Percentiles rank a stretch among this genome's conserved stretches.
Conservation (phyloP, 2,888 invertebrate species). For the Parapristionchus giblindavisi region DNA sequence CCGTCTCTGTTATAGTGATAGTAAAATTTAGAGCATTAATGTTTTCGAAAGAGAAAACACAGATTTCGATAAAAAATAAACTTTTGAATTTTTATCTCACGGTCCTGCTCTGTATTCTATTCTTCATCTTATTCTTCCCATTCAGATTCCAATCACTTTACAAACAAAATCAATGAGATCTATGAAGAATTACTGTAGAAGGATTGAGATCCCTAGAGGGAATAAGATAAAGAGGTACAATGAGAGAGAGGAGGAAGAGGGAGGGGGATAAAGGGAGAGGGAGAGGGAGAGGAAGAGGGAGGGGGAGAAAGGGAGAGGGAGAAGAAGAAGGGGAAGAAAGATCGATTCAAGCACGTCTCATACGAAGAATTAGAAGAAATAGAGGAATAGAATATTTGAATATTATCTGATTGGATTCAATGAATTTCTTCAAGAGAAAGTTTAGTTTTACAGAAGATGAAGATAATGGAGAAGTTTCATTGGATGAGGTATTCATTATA, state of each 20-base stretch:
- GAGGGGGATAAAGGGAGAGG: slow-evolving; percentile 9
- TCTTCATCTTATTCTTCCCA: too few relatives aligned
- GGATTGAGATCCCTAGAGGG: neutral
- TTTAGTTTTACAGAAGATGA: slow-evolving; percentile 58
- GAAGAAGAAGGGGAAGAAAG: neutral
- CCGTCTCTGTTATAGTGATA: too few relatives aligned
- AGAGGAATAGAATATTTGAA: neutral
- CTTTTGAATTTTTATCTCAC: too few relatives aligned
- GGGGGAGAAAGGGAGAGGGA: neutral
- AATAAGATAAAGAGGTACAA: slow-evolving; percentile 9
- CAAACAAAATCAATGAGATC: neutral
- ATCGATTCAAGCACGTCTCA: neutral
- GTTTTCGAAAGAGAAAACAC: too few relatives aligned
- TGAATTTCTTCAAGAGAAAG: slow-evolving; percentile 61
- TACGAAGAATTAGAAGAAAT: neutral
- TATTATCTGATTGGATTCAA: slow-evolving; percentile 16
- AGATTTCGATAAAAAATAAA: too few relatives aligned
- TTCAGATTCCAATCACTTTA: too few relatives aligned
- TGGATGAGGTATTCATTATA: slow-evolving; percentile 33
- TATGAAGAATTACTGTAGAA: neutral
- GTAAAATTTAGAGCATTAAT: too few relatives aligned
- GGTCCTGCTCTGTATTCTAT: too few relatives aligned
- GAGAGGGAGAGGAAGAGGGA: neutral
- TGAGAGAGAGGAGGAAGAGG: slow-evolving; percentile 15
- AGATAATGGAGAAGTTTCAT: slow-evolving; percentile 24